A percentile compares a stretch with the other conserved stretches of the same genome.
Conservation (phyloP, 2,113 vertebrate genomes). For the Caracal caracal region DNA sequence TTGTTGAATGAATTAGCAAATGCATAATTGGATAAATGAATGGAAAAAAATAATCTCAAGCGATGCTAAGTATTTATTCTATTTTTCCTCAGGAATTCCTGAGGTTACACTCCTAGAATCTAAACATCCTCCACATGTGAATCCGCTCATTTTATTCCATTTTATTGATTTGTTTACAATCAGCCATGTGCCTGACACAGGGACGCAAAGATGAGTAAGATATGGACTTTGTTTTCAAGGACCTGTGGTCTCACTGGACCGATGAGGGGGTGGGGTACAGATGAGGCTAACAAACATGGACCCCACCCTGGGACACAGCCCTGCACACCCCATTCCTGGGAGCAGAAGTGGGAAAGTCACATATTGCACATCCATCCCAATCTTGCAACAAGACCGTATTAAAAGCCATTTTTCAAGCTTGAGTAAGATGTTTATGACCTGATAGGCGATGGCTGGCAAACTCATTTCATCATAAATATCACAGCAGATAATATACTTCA, state of each 20-base stretch:
- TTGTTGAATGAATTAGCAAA: neutral
- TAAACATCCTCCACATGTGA: neutral
- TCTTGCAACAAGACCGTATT: slow-evolving; percentile 60
- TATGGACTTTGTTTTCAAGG: neutral
- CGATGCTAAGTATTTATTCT: neutral
- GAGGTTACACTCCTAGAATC: neutral
- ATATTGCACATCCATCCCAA: neutral
- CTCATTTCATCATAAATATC: slow-evolving; percentile 77
- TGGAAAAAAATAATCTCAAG: neutral
- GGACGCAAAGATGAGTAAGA: neutral
- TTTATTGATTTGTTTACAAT: neutral
- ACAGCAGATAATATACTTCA: slow-evolving; percentile 73
- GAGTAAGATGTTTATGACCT: slow-evolving; percentile 75
- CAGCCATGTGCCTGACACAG: neutral
- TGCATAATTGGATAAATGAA: neutral
- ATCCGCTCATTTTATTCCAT: neutral
- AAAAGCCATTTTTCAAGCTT: slow-evolving; percentile 76
- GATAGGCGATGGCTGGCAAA: slow-evolving; percentile 65
- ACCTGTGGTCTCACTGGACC: neutral
- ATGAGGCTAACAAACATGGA: neutral
- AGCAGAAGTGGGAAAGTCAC: slow-evolving; percentile 29
- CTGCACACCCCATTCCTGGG: neutral
- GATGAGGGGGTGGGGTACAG: neutral
- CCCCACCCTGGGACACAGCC: neutral
- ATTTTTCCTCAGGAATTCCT: neutral